Evolutionary conservation across 1,140 invertebrate genomes (phyloP), one percentile per base, ranked within the genome.

Genomic region (Schlechtendalia chinensis): DNA sequence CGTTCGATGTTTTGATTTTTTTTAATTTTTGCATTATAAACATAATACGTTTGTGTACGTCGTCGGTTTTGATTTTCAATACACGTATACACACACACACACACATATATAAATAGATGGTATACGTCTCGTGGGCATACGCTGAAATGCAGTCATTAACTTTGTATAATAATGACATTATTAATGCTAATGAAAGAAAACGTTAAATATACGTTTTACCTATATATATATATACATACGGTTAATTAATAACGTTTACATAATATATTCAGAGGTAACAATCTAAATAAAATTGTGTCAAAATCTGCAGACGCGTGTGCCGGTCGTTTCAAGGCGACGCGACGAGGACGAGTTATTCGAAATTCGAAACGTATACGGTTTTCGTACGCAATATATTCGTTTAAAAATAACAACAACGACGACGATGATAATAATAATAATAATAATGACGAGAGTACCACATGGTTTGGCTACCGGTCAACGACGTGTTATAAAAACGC

Each of bases 281-380:
- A 61, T 61, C 32, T 39, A 65, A 45, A 65, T 39, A 19, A 32
- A 63, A 63, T 32, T 29, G 61, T 63, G 61, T 63, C 61, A 63
- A 16, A 63, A 63, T 29, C 24, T 32, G 8, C 24, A 1, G 1
- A 29, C n/a, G n/a, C n/a, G n/a, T n/a, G n/a, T n/a, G n/a, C n/a
- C n/a, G 24, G 17, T 19, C 39, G 19, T 65, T 65, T 65, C 63
- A 65, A 65, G 63, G 63, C 39, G 32, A 65, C n/a, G n/a, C n/a
- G n/a, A n/a, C 4, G 8, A 65, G 1, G 39, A 65, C 63, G 19
- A 65, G 63, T 65, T 45, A n/a, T 39, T 65, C 5, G 22, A 39
- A n/a, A 65, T 65, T 65, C 12, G 8, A 65, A 39, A 65, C 14
- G 1, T 12, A 65, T 19, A 65, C 29, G 17, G 1, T 1, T 63